A percentile compares a stretch with the other conserved stretches of the same genome.
Conservation (phyloP, 2,797 vertebrate genomes). For the Kryptopterus vitreolus region DNA sequence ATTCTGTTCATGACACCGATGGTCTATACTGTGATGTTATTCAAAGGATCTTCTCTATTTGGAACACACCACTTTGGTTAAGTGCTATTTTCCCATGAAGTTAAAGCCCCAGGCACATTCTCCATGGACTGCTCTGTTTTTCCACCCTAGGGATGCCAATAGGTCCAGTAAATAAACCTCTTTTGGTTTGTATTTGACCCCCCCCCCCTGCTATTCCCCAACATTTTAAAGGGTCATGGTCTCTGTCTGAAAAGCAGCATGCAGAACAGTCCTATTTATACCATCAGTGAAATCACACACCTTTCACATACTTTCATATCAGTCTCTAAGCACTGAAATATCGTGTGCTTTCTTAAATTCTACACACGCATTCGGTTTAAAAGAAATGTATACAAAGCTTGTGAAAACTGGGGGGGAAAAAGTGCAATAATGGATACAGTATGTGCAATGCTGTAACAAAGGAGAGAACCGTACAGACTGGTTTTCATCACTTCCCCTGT, state of each 20-base stretch:
- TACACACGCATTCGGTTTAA: no score
- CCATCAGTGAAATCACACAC: not conserved
- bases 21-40: not conserved
- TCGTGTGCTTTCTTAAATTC: no score
- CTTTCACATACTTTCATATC: not conserved
- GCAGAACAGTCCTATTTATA: not conserved
- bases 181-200: slow-evolving; percentile 37
- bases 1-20: slow-evolving; percentile 4
- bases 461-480: no score
- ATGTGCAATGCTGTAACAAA: no score
- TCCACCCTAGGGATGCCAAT: slow-evolving; percentile 53
- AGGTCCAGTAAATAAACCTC: slow-evolving; percentile 47
- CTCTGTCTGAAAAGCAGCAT: not conserved
- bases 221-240: slow-evolving; percentile 13
- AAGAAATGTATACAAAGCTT: no score
- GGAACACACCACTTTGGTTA: slow-evolving; percentile 22
- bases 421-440: no score
- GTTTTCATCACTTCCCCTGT: not conserved
- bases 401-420: no score
- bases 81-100: slow-evolving; percentile 64
- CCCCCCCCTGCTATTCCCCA: no score
- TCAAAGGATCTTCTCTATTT: not conserved
- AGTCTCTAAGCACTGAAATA: no score
- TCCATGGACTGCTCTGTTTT: slow-evolving; percentile 44
- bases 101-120: slow-evolving; percentile 48